phyloP scores from a whole-genome alignment of 2,888 invertebrate species.

The Caenorhabditis zanzibari region DNA sequence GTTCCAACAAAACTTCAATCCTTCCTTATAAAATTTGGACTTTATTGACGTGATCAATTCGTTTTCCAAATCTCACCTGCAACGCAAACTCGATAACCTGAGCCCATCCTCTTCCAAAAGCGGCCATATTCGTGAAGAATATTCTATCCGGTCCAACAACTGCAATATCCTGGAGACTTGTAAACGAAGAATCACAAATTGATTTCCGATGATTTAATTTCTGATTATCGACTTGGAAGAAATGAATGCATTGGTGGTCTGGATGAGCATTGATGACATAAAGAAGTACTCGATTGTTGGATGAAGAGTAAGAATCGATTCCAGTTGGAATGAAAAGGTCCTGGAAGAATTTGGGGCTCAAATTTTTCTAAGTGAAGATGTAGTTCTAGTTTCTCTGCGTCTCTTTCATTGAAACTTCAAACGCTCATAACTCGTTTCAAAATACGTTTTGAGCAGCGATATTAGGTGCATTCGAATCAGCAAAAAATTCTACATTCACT shows the following conservation, averaged over 20 bases:
- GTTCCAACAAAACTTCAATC: no score
- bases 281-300: constrained; percentile 73
- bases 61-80: constrained; percentile 33
- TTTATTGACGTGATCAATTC: no score
- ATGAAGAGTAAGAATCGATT: constrained; percentile 67
- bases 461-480: no score
- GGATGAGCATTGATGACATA: constrained; percentile 76
- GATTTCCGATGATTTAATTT: constrained; percentile 74
- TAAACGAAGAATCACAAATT: constrained; percentile 68
- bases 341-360: no score
- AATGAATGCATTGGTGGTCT: constrained; percentile 66
- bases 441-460: no score
- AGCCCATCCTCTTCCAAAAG: constrained; percentile 65
- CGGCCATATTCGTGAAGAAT: constrained; percentile 77
- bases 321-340: constrained; percentile 74
- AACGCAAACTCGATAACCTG: constrained; percentile 71
- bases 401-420: no score
- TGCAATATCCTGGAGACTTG: constrained; percentile 75
- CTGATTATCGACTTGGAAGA: constrained; percentile 73
- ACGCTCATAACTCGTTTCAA: no score
- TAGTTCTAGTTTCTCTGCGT: not conserved
- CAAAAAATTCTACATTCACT: no score
- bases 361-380: no score
- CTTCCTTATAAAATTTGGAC: no score
- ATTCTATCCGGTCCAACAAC: constrained; percentile 80